Conservation (phyloP, 2,888 invertebrate species). For the Caenorhabditis sp. region DNA sequence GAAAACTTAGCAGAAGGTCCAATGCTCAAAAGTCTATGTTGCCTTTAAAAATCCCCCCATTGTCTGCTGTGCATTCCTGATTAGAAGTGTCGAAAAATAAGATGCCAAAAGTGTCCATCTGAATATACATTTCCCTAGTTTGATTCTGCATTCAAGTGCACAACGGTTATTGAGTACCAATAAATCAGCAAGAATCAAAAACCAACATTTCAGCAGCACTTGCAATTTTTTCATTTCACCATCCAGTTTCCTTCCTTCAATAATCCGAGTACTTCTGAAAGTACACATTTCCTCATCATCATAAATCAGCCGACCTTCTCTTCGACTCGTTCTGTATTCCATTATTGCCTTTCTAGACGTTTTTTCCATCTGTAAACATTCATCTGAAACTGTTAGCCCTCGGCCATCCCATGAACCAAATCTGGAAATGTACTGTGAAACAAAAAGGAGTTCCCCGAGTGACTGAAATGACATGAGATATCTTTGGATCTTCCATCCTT, state of each 20-base stretch:
- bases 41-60: no score
- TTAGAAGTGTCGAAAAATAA: no score
- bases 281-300: constrained; percentile 21
- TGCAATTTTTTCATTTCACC: background rate
- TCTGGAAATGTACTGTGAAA: constrained; percentile 1
- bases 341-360: background rate
- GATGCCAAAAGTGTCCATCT: no score
- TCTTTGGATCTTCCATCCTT: constrained; percentile 18
- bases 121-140: no score
- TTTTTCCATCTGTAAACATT: background rate
- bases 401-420: background rate
- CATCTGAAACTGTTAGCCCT: constrained; percentile 3
- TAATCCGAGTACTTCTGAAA: background rate
- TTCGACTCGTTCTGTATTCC: constrained; percentile 2
- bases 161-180: background rate
- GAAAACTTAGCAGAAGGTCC: no score
- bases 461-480: background rate
- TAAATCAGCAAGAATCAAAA: background rate
- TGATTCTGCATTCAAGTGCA: no score
- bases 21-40: no score
- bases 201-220: background rate
- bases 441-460: background rate
- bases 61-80: no score
- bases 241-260: background rate
- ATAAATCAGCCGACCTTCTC: constrained; percentile 22